Conservation (phyloP, 1,140 invertebrate species). For the Melipona quadrifasciata region DNA sequence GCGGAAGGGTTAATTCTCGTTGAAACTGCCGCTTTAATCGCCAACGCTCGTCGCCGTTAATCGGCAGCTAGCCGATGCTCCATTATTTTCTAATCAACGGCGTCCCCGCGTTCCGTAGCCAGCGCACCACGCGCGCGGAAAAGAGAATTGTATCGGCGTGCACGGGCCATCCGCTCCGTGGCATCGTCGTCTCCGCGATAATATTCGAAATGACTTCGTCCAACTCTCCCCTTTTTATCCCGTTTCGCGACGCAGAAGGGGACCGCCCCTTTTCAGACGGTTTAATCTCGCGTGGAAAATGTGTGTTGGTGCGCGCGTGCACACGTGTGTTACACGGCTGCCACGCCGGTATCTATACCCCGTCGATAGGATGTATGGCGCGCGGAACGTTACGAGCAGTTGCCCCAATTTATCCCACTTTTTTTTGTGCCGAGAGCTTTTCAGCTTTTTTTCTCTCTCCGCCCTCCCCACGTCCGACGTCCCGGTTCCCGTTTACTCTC, state of each 20-base stretch:
- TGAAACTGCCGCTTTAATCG: conserved; percentile 25
- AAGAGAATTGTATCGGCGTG: neutral
- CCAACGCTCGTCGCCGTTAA: conserved; percentile 4
- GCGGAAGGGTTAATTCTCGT: conserved; percentile 7
- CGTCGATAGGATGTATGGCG: conserved; percentile 58
- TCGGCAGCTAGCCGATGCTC: conserved; percentile 2
- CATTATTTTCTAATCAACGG: conserved; percentile 47
- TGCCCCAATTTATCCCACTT: conserved; percentile 68
- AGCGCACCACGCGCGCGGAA: neutral
- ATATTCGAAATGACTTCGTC: conserved; percentile 32
- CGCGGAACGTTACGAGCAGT: conserved; percentile 63
- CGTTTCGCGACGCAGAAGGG: neutral
- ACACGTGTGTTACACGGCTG: conserved; percentile 1
- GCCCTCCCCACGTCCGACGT: neutral
- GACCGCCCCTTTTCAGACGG: conserved; percentile 43
- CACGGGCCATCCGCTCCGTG: too few species aligned
- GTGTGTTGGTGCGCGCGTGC: conserved; percentile 22
- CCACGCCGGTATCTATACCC: conserved; percentile 42
- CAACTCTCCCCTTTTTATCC: conserved; percentile 2
- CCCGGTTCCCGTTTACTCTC: neutral
- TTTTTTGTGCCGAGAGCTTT: conserved; percentile 62
- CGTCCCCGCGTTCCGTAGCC: neutral
- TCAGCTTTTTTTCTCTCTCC: conserved; percentile 43
- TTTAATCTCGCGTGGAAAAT: conserved; percentile 57
- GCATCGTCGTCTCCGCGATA: conserved; percentile 11